phyloP scores from a whole-genome alignment of 2,888 invertebrate species.

The Drosophila cognata region DNA sequence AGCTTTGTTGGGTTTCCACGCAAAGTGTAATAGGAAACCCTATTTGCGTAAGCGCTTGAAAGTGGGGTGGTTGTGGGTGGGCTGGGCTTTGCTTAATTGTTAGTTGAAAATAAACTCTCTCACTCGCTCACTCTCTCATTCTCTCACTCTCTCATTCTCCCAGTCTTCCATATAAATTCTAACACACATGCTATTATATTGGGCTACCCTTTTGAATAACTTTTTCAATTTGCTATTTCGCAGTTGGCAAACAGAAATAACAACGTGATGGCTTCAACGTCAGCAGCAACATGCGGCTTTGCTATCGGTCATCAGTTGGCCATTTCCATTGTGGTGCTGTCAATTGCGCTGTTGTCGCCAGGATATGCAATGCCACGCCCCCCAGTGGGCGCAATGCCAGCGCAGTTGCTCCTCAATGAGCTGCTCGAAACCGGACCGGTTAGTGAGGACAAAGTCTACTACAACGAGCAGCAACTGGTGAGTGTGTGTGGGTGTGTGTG shows the following conservation, averaged over 20 bases:
- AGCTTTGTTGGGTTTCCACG: constrained; percentile 60
- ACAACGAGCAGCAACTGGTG: constrained; percentile 60
- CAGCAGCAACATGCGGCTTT: constrained; percentile 47
- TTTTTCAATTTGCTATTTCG: constrained; percentile 31
- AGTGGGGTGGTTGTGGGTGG: constrained; percentile 3
- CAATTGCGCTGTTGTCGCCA: constrained; percentile 60
- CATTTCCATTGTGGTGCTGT: constrained; percentile 69
- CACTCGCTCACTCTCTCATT: neutral
- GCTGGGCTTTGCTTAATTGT: constrained; percentile 55
- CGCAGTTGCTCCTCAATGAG: constrained; percentile 66
- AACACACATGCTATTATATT: constrained; percentile 3
- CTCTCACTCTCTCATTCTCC: neutral
- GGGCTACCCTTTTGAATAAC: constrained; percentile 6
- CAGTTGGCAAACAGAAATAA: constrained; percentile 28
- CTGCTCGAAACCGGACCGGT: constrained; percentile 41
- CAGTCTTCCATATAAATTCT: neutral
- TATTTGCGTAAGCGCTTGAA: constrained; percentile 69
- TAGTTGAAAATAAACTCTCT: constrained; percentile 34
- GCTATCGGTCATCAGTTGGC: constrained; percentile 64
- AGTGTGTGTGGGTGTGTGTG: constrained; percentile 15
- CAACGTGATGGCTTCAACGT: constrained; percentile 48
- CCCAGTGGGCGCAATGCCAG: constrained; percentile 39
- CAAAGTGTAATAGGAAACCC: constrained; percentile 72
- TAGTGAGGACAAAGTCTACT: constrained; percentile 63
- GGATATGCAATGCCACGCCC: constrained; percentile 62